Base-by-base conservation (phyloP, 2,888 invertebrate species). In the Tanypteryx hageni region DNA sequence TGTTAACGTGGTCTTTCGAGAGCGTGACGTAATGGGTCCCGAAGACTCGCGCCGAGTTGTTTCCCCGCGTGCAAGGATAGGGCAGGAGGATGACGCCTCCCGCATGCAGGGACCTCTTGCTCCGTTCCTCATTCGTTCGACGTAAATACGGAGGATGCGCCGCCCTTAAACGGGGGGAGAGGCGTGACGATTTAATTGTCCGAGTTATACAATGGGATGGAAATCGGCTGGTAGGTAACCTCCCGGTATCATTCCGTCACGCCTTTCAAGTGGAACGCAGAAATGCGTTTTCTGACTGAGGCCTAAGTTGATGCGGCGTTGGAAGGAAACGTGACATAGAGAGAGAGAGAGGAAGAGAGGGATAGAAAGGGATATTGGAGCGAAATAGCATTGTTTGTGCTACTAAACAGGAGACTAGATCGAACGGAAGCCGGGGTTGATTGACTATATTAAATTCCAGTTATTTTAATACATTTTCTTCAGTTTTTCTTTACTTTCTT, bases 161-260 rank as follows among this genome's bases (percentile, higher is more conserved):
- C 83, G 14, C 31, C 61, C 14, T 61, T 86, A 13, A 61, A 27
- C 86, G 86, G 27, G 11, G 18, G 10, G 18, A 64, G 61, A 89
- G 89, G 89, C 89, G 89, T 89, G 89, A 68, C 89, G n/a, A 89
- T 89, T 89, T 89, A 89, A 89, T 89, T 89, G 89, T 64, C 89
- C 16, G 18, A n/a, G 58, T 18, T 13, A 9, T 31, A 86, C 86
- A 64, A 89, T 18, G 68, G 64, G 44, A 89, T 10, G 64, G 44
- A 44, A 27, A 27, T 18, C 31, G 22, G 27, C 16, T 7, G 31
- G 64, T 61, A 11, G 11, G 61, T 61, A 44, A 64, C 31, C 44
- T 68, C 61, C 44, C 89, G 68, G 18, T 64, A 89, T 89, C 68
- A 89, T 89, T 89, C 89, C 22, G 89, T 44, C 44, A 89, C 64